These are phyloP conservation scores for Hippopotamyrus pictus DNA, from an alignment of 2,797 vertebrate genomes.

Conservation along the genomic window DNA sequence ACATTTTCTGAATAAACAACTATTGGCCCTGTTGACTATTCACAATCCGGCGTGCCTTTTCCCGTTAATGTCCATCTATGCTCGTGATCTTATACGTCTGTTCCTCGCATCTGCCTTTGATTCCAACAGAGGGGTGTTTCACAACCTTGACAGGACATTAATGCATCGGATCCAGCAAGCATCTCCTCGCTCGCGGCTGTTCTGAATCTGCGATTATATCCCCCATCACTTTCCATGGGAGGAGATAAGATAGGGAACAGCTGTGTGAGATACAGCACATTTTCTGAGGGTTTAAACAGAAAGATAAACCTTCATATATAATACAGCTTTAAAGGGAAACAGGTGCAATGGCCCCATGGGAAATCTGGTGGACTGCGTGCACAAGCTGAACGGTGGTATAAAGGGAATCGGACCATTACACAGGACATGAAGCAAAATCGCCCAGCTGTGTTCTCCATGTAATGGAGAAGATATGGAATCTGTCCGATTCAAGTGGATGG, in stretches of 20 bases:
- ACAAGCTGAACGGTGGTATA: not conserved
- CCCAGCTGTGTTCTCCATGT: not conserved
- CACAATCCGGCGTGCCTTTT: not conserved
- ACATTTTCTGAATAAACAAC: not conserved
- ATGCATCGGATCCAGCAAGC: conserved; percentile 1
- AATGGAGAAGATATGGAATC: not conserved
- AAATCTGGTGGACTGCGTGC: not conserved
- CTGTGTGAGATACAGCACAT: not conserved
- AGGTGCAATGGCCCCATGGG: conserved; percentile 11
- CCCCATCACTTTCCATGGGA: not conserved
- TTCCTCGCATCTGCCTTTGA: conserved; percentile 7
- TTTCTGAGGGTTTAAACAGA: conserved; percentile 13
- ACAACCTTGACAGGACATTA: conserved; percentile 12
- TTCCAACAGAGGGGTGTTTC: not conserved
- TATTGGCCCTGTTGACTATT: not conserved
- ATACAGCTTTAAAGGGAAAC: conserved; percentile 9
- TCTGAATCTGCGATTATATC: not conserved
- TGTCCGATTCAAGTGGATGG: not conserved
- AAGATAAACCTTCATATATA: conserved; percentile 13
- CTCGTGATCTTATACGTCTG: not conserved
- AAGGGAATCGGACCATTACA: not conserved
- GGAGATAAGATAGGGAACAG: conserved; percentile 17
- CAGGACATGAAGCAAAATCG: not conserved
- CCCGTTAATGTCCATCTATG: not conserved
- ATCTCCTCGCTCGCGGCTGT: not conserved